Conservation (phyloP, 2,888 invertebrate species). For the Diabrotica balteata region DNA sequence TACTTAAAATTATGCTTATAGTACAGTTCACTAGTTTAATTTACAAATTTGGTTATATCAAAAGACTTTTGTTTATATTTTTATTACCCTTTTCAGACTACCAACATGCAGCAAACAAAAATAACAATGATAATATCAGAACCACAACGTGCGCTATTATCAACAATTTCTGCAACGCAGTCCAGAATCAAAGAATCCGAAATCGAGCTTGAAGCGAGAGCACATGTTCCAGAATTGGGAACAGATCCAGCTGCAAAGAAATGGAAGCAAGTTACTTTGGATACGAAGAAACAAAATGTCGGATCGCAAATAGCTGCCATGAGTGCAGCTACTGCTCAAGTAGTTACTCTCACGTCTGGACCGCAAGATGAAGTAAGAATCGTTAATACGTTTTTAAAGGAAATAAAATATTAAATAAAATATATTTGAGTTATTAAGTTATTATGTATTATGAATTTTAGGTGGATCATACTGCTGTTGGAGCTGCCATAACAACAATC, state of each 20-base stretch:
- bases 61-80: too few relatives aligned
- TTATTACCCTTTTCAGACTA: constrained; percentile 30
- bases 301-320: constrained; percentile 97
- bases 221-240: constrained; percentile 77
- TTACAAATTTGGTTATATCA: too few relatives aligned
- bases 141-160: constrained; percentile 90
- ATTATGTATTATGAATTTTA: neutral
- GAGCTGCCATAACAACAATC: constrained; percentile 96
- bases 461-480: constrained; percentile 92
- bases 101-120: constrained; percentile 76
- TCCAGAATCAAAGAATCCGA: constrained; percentile 88
- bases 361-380: constrained; percentile 74
- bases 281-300: constrained; percentile 94
- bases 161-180: constrained; percentile 89
- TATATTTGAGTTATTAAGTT: neutral
- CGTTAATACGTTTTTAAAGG: neutral
- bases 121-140: constrained; percentile 87
- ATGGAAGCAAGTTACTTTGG: constrained; percentile 94
- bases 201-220: constrained; percentile 66
- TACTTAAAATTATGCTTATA: too few relatives aligned
- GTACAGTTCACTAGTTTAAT: too few relatives aligned
- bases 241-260: constrained; percentile 85
- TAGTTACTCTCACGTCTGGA: constrained; percentile 62
- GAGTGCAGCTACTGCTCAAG: constrained; percentile 98
- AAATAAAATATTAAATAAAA: neutral